phyloP scores from a whole-genome alignment of 2,113 vertebrate genomes.

The Cyprinodon tularosa region DNA sequence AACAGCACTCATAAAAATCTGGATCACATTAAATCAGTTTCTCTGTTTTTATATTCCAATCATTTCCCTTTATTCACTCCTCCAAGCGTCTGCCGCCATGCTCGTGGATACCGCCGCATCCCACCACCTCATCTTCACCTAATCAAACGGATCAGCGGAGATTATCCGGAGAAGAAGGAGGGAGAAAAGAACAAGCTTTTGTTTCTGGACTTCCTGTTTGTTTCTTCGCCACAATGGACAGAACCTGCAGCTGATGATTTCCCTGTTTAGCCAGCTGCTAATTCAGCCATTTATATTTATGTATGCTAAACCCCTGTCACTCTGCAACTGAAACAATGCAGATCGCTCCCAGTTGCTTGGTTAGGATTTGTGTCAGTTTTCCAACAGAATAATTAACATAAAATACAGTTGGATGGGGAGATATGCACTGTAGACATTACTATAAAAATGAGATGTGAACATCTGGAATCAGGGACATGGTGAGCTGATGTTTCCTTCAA shows the following conservation, averaged over 20 bases:
- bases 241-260: slow-evolving; percentile 37
- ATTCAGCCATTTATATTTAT: slow-evolving; percentile 78
- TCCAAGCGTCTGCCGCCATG: background rate
- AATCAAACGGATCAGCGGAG: slow-evolving; percentile 62
- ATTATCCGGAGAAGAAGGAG: slow-evolving; percentile 35
- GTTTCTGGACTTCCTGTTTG: slow-evolving; percentile 46
- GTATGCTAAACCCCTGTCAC: slow-evolving; percentile 66
- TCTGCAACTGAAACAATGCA: slow-evolving; percentile 62
- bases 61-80: background rate
- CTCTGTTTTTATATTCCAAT: background rate
- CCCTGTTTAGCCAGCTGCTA: slow-evolving; percentile 49
- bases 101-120: background rate
- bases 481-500: no score
- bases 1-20: background rate
- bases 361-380: slow-evolving; percentile 50
- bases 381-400: background rate
- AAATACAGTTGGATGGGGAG: slow-evolving; percentile 22
- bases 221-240: slow-evolving; percentile 33
- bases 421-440: slow-evolving; percentile 27
- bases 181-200: slow-evolving; percentile 39
- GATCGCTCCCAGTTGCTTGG: slow-evolving; percentile 59
- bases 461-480: slow-evolving; percentile 28
- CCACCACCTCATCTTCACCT: slow-evolving; percentile 54
- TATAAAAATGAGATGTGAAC: slow-evolving; percentile 45
- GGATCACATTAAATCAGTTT: background rate